Evolutionary conservation across 64 coral and sea anemone species (phyloP), one percentile per base, ranked within the genome.

Genomic region (Montipora cactus): DNA sequence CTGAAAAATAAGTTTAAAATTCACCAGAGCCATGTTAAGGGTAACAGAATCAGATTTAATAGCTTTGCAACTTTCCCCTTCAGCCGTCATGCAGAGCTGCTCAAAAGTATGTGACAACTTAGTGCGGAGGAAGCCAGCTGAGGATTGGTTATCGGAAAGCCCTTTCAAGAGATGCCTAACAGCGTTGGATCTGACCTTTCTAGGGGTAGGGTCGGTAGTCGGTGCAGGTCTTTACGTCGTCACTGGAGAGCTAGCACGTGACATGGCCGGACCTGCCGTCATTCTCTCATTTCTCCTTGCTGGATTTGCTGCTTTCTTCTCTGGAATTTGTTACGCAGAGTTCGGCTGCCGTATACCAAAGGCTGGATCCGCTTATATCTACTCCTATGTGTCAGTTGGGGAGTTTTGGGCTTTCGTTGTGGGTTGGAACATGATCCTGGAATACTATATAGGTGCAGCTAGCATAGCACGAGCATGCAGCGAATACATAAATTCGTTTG

Each of bases 271-370:
- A 5, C 95, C 95, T 18, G 95, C 95, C 7, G 91, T 96, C 7
- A 67, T 93, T 83, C 73, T 96, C 22, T 96, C 95, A 2, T 93
- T 96, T 64, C 59, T 96, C 8, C 89, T 96, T 20, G 95, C 95
- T 11, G 86, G 70, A 78, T 10, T 84, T 14, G 91, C 95, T 5
- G 91, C 95, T 15, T 13, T 93, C 5, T 59, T 96, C 21, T 89
- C 95, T 2, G 95, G 95, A 21, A 79, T 96, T 57, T 96, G 95
- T 61, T 96, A 96, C 21, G 95, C 95, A 14, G 95, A 96, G 73
- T 96, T 90, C 47, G 91, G 95, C 18, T 96, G 81, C 25, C 73
- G 95, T 44, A 96, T 96, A 72, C 95, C 95, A 4, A 96, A 90
- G 93, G 91, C 95, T 44, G 95, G 95, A 10, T 96, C 95, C 8